Base-by-base conservation (phyloP, 2,113 vertebrate genomes). In the Parus major region DNA sequence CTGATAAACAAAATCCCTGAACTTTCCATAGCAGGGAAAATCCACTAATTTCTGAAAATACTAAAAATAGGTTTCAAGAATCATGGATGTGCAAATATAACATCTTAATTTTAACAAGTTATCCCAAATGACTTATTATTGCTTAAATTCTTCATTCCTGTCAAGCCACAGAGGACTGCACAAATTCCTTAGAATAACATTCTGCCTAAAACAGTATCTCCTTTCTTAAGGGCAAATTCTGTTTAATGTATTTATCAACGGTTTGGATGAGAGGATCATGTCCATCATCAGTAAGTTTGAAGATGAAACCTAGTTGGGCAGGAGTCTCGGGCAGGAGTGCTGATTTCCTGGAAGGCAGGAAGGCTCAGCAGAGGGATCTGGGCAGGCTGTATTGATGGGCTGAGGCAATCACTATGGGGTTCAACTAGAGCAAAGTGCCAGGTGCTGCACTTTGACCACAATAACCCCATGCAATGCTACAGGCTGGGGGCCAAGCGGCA, bases 391-490 rank as follows among this genome's bases (percentile, higher is more conserved):
- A 42, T 15, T 8, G 3, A 28, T 16, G 25, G 59, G 22, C 42
- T 42, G 35, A 57, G 31, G 36, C 24, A 44, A 81, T 7, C 7
- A 42, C 17, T 9, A 7, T 2, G 21, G 36, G 11, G 25, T 42
- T 57, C 76, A 65, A 19, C 7, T 7, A 36, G 18, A 72, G 27
- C 27, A 20, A 66, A 73, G 59, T 44, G 27, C 52, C 22, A 7
- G 12, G 44, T 28, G 59, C 19, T 56, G 50, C 56, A 20, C 77
- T 65, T 33, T 1, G 33, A 27, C n/a, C 77, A 81, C 44, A 44
- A 16, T 3, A 50, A 5, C 27, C 27, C 52, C 33, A 11, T 12
- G 22, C 31, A 57, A 0, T 0, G 2, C 2, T 35, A 0, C 31
- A 50, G 59, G 27, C 33, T 65, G 52, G 41, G 24, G 22, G 15